Base-by-base conservation (phyloP, 2,797 vertebrate genomes). In the Hyperoplus immaculatus region DNA sequence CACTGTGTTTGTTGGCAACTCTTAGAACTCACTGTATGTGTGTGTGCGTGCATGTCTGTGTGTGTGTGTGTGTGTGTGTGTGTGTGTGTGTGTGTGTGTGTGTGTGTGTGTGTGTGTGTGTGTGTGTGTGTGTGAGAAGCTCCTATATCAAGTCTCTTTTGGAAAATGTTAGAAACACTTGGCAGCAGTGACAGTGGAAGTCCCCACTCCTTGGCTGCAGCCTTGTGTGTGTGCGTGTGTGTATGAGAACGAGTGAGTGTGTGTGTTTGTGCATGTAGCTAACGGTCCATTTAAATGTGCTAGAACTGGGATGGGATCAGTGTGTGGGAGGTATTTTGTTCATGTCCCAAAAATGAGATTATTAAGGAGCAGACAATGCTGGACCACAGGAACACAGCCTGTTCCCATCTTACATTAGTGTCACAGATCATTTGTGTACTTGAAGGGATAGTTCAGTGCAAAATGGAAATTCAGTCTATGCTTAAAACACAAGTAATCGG, bases 131-230 rank as follows among this genome's bases (percentile, higher is more conserved):
- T 57, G 58, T 54, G 38, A 36, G 60, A 75, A n/a, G 59, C 77
- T 80, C 63, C 61, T 88, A 90, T 92, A 87, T 77, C 72, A 69
- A 86, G 77, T 91, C 91, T 69, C 83, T 75, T 84, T 88, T 91
- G 89, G 87, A 94, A 90, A 87, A 86, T 74, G 84, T 84, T 68
- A 83, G 84, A 80, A 94, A 86, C 75, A 90, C 88, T 95, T 95
- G 94, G 93, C 94, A 95, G 89, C 85, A 73, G 74, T 62, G 78
- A 82, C 82, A 85, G 90, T 94, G 94, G 93, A 95, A 95, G 94
- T 95, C 94, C 94, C 94, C 93, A 87, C 83, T 81, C 88, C 72
- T 87, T 91, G 89, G 91, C 90, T 82, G 78, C 89, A 91, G 84
- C 66, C 80, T 61, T 39, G 13, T 71, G 75, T 82, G 76, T 86